Conservation (phyloP, 2,888 invertebrate species). For the Ctena decussata region DNA sequence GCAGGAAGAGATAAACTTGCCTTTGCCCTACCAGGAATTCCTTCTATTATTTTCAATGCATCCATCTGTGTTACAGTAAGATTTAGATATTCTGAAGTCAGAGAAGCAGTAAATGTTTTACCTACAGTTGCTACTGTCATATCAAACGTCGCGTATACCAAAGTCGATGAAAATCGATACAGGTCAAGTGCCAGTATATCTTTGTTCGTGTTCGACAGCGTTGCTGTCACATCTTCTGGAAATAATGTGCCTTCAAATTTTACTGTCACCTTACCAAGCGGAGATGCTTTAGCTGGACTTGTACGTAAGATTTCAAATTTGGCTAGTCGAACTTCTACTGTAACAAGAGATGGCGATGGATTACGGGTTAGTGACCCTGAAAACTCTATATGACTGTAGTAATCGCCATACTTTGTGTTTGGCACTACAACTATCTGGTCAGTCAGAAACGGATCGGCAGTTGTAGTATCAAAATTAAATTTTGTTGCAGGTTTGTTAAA, state of each 20-base stretch:
- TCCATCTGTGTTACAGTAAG: neutral
- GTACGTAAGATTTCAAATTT: conserved; percentile 45
- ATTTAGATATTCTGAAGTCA: conserved; percentile 6
- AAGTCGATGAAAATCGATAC: conserved; percentile 38
- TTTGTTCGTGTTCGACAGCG: conserved; percentile 7
- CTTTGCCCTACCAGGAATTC: conserved; percentile 23
- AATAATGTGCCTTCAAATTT: conserved; percentile 38
- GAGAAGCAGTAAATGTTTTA: neutral
- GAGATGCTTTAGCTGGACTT: conserved; percentile 16
- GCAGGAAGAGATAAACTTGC: conserved; percentile 7
- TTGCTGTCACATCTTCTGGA: conserved; percentile 25
- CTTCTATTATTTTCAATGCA: conserved; percentile 6
- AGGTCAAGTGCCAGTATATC: neutral
- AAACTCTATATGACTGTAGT: conserved; percentile 35
- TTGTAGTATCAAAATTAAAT: conserved; percentile 37
- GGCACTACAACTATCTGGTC: conserved; percentile 36
- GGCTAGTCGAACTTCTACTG: conserved; percentile 27
- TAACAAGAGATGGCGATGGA: neutral
- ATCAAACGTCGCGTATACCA: conserved; percentile 45
- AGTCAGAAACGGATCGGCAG: conserved; percentile 35
- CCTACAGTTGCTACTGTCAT: neutral
- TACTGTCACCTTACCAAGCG: conserved; percentile 33
- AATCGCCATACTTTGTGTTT: conserved; percentile 35
- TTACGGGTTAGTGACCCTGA: neutral
- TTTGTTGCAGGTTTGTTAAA: conserved; percentile 35